Percentiles rank a stretch among this genome's conserved stretches.
Evolutionary conservation across 2,797 vertebrate species (phyloP).

Genomic region (Serranus cabrilla): DNA sequence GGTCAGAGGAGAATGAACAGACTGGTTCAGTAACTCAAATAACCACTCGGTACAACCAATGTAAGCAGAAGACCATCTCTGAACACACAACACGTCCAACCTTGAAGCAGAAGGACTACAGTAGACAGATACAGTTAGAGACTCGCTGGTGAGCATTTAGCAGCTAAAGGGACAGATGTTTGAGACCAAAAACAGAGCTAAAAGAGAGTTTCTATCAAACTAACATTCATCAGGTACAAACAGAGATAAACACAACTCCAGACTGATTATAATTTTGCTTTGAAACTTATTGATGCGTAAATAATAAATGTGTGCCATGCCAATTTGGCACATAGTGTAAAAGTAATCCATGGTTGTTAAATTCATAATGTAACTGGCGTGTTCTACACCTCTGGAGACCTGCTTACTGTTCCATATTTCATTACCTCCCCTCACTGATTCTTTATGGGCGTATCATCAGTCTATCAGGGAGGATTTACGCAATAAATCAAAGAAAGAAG

Average conservation of each 20-base stretch:
- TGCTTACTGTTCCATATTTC: constrained; percentile 35
- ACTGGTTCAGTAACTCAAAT: constrained; percentile 28
- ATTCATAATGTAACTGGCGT: constrained; percentile 10
- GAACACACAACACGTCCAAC: no score
- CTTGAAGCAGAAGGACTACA: no score
- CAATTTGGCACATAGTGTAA: background rate
- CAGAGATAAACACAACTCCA: background rate
- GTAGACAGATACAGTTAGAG: no score
- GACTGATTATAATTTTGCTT: background rate
- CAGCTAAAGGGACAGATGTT: no score
- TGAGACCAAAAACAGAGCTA: background rate
- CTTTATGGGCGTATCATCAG: constrained; percentile 29
- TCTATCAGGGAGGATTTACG: constrained; percentile 18
- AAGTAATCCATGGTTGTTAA: constrained; percentile 7
- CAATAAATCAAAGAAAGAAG: constrained; percentile 44
- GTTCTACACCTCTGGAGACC: background rate
- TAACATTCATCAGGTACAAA: background rate
- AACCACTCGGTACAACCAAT: no score
- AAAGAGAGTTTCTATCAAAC: no score
- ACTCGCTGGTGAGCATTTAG: no score
- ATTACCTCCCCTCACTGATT: constrained; percentile 20
- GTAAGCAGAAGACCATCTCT: no score
- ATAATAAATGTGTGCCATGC: background rate
- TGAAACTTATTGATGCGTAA: background rate
- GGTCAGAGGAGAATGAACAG: constrained; percentile 56